These are phyloP conservation scores for Marisa cornuarietis DNA, from an alignment of 1,140 invertebrate genomes.

Conservation along the genomic window DNA sequence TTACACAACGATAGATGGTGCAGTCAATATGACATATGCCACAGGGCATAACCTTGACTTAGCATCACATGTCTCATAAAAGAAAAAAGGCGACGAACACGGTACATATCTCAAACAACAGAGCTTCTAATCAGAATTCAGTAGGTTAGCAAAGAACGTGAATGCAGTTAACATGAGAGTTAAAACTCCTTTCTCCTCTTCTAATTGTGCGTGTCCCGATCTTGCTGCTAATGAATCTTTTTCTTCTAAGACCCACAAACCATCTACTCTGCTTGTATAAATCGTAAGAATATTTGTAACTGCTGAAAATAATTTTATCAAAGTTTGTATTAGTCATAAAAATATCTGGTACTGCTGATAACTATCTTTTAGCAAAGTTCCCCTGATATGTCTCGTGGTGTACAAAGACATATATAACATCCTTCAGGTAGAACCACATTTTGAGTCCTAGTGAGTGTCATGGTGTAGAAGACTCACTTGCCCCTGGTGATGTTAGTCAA, in stretches of 20 bases:
- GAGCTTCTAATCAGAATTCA: not conserved
- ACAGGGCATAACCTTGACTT: not conserved
- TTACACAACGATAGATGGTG: not conserved
- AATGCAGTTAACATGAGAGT: no score
- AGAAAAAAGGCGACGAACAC: not conserved
- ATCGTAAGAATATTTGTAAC: no score
- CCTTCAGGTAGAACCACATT: not conserved
- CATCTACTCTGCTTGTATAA: not conserved
- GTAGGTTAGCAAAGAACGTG: not conserved
- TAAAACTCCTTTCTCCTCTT: no score
- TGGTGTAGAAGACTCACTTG: slow-evolving; percentile 1
- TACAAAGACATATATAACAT: not conserved
- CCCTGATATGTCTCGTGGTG: not conserved
- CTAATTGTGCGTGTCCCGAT: no score
- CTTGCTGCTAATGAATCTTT: no score
- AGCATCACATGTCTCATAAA: not conserved
- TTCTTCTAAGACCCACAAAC: no score
- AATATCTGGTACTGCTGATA: no score
- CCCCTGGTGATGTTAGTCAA: slow-evolving; percentile 4
- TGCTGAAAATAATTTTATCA: no score
- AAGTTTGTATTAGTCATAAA: no score
- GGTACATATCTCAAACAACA: not conserved
- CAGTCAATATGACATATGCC: not conserved
- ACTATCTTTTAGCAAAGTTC: not conserved
- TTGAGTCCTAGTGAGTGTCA: not conserved